Base-by-base conservation (phyloP, 2,113 vertebrate genomes). In the Carettochelys insculpta region DNA sequence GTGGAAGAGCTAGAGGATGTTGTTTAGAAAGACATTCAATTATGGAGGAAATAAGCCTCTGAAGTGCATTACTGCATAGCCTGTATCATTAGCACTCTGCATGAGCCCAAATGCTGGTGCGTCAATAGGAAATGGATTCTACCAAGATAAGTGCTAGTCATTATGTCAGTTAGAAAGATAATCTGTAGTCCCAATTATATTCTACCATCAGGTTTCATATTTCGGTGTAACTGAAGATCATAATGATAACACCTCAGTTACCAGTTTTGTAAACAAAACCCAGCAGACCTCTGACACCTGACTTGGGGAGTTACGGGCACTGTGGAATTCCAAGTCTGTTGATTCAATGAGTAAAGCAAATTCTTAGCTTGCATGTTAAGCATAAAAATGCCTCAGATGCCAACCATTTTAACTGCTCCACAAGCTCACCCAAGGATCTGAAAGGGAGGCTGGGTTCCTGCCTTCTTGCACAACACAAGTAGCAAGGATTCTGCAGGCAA, bases 401-500 rank as follows among this genome's bases (percentile, higher is more conserved):
- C 82, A 91, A n/a, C 0, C 2, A 58, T 68, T 92, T 71, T 50
- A 88, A 24, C 51, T 84, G 54, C 83, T 90, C 92, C 94, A 54
- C 11, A 89, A 86, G 51, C 22, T 93, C 82, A 89, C 43, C 38
- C 88, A 81, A 71, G 89, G 87, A 82, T 76, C 31, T 11, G 45
- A 89, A 45, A 41, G 80, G 45, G 82, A 81, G 93, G 20, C 41
- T 91, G n/a, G 71, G 52, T 83, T 50, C 75, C 73, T 86, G 56
- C 20, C 58, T 89, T 92, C 48, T 89, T 68, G 54, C 68, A 82
- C 54, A 82, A 50, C 58, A 90, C n/a, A 90, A 94, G 11, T 16
- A 90, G 71, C 27, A 29, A 27, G 81, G 51, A 82, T 82, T 91
- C 83, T 16, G 3, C 38, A 89, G n/a, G 19, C 58, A 95, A 27